Conservation (phyloP, 2,113 vertebrate genomes). For the Sinocyclocheilus anshuiensis region DNA sequence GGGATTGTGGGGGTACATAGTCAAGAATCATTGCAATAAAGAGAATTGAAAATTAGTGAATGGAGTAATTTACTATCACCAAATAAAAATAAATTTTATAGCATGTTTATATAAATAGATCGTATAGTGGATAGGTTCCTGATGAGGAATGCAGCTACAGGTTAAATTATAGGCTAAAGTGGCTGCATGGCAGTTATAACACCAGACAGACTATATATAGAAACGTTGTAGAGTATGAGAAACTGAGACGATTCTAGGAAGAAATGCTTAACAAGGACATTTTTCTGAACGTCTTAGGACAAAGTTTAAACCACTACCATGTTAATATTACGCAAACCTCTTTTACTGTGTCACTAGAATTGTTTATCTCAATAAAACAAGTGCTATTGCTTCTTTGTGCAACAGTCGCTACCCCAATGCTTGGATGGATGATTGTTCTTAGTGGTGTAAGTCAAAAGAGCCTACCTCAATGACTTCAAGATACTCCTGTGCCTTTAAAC, state of each 20-base stretch:
- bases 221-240: constrained; percentile 7
- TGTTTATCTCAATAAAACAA: background rate
- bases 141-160: background rate
- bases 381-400: background rate
- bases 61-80: too few relatives aligned
- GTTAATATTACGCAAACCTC: constrained; percentile 32
- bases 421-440: background rate
- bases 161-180: constrained; percentile 10
- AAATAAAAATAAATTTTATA: background rate
- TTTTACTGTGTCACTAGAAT: background rate
- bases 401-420: background rate
- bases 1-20: background rate
- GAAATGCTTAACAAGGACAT: background rate
- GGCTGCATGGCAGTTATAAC: background rate
- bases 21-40: too few relatives aligned
- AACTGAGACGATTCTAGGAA: background rate
- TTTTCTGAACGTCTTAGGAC: background rate
- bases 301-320: constrained; percentile 35
- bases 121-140: background rate
- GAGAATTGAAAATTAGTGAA: too few relatives aligned
- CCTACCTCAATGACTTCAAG: too few relatives aligned
- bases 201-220: constrained; percentile 25
- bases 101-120: background rate
- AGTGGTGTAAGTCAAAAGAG: background rate
- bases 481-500: background rate